Percentiles rank a stretch among this genome's conserved stretches.
phyloP scores from a whole-genome alignment of 2,888 invertebrate genomes.

The Leptopilina syphax region DNA sequence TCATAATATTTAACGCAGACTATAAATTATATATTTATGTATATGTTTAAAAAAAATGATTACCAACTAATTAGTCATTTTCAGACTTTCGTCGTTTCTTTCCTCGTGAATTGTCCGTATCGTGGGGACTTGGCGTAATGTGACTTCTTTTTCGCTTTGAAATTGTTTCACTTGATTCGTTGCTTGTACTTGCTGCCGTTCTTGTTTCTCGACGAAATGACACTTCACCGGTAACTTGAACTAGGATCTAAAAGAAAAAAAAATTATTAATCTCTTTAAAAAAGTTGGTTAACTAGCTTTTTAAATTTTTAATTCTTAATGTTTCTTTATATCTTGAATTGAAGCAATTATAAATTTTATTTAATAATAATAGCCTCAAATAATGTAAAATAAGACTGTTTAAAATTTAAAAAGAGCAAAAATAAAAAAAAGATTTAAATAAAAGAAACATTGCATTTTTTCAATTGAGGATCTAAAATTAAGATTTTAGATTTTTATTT shows the following conservation, averaged over 20 bases:
- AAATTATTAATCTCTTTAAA: not conserved
- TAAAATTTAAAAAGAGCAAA: too few species aligned
- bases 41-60: not conserved
- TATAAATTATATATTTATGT: not conserved
- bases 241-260: constrained; percentile 51
- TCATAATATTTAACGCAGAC: constrained; percentile 6
- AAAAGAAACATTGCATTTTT: too few species aligned
- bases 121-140: constrained; percentile 71
- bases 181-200: constrained; percentile 72
- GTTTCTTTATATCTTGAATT: too few species aligned
- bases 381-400: too few species aligned
- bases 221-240: constrained; percentile 72
- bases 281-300: too few species aligned
- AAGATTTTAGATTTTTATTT: too few species aligned
- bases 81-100: constrained; percentile 74
- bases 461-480: too few species aligned
- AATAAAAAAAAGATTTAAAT: too few species aligned
- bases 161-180: constrained; percentile 65
- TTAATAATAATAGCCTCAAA: too few species aligned
- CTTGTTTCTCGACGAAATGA: constrained; percentile 73
- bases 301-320: too few species aligned
- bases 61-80: constrained; percentile 64
- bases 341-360: too few species aligned
- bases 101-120: constrained; percentile 70
- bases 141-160: constrained; percentile 73